Conservation (phyloP, 2,797 vertebrate species). For the Liparis tanakae region DNA sequence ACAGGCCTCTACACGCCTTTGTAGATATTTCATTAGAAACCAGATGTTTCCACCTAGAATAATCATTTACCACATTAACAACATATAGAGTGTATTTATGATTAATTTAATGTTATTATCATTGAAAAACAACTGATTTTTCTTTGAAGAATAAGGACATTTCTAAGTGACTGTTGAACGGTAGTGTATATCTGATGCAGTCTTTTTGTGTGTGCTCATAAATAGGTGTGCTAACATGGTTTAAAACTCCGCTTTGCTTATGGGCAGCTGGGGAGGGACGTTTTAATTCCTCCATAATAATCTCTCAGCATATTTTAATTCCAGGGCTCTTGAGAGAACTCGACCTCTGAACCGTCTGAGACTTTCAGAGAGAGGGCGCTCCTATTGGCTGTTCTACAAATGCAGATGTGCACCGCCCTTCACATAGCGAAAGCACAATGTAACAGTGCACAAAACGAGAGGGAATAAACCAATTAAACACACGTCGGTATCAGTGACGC, state of each 20-base stretch:
- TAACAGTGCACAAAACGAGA: not conserved
- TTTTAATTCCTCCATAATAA: not conserved
- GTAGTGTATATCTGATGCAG: too few species aligned
- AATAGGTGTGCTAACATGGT: not conserved
- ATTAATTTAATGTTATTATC: too few species aligned
- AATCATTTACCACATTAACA: too few species aligned
- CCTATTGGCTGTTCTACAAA: not conserved
- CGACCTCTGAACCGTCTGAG: not conserved
- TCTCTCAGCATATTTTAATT: not conserved
- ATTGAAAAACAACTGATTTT: too few species aligned
- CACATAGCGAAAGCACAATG: not conserved
- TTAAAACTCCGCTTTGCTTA: not conserved
- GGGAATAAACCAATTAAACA: not conserved
- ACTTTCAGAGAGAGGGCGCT: not conserved
- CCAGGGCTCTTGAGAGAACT: not conserved
- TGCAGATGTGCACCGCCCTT: not conserved
- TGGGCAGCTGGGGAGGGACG: not conserved
- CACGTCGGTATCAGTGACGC: not conserved
- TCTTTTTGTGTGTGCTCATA: too few species aligned
- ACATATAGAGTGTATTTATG: too few species aligned
- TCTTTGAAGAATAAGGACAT: too few species aligned
- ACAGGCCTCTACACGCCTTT: too few species aligned
- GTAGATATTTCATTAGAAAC: too few species aligned
- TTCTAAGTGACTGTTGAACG: too few species aligned
- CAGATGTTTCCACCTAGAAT: too few species aligned